Evolutionary conservation across 30 jellyfish, hydroid and myxozoan species (phyloP).

Genomic region (Mastigias papua): DNA sequence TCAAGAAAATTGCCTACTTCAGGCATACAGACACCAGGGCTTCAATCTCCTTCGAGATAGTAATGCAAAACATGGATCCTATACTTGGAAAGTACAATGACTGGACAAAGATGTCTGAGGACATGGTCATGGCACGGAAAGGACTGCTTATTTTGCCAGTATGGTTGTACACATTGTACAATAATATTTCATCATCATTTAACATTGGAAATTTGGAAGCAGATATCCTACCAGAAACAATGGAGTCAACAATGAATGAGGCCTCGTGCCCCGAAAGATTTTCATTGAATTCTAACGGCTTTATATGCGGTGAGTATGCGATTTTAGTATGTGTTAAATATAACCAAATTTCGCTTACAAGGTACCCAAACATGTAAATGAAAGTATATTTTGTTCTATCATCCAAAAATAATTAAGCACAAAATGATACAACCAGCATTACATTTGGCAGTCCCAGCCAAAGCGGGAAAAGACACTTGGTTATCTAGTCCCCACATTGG

Average conservation of each 20-base stretch:
- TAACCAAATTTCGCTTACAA: too few relatives aligned
- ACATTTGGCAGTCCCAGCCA: too few relatives aligned
- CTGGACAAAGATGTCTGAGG: constrained; percentile 72
- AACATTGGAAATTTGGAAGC: constrained; percentile 7
- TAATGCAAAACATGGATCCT: constrained; percentile 26
- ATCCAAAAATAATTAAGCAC: too few relatives aligned
- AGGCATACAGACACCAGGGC: constrained; percentile 18
- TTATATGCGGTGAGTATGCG: constrained; percentile 64
- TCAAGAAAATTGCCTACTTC: constrained; percentile 15
- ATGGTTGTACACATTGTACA: constrained; percentile 51
- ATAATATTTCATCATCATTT: constrained; percentile 29
- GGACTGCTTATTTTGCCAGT: constrained; percentile 58
- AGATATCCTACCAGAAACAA: constrained; percentile 53
- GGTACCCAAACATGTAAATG: too few relatives aligned
- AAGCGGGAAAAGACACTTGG: too few relatives aligned
- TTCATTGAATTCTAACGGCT: constrained; percentile 57
- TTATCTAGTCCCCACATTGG: too few relatives aligned
- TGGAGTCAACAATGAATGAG: constrained; percentile 24
- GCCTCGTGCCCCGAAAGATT: constrained; percentile 56
- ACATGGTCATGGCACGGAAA: constrained; percentile 64
- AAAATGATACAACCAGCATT: too few relatives aligned
- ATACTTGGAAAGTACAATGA: constrained; percentile 10
- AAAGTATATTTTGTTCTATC: too few relatives aligned
- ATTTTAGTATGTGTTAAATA: background rate
- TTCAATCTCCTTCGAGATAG: constrained; percentile 33